phyloP scores from a whole-genome alignment of 2,113 vertebrate species.

The Colius striatus region DNA sequence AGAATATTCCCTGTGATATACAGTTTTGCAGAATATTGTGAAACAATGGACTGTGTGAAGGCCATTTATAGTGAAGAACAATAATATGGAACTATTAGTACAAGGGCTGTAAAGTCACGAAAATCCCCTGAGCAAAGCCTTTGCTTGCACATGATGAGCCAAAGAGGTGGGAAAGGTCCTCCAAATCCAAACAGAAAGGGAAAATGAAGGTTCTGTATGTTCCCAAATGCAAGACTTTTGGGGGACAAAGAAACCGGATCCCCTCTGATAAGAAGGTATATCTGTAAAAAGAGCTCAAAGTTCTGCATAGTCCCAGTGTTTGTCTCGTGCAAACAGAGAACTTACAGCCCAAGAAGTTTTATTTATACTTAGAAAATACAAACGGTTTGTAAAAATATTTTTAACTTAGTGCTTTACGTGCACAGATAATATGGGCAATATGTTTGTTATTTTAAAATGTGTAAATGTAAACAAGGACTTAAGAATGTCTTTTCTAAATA shows the following conservation, averaged over 20 bases:
- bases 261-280: neutral
- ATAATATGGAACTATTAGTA: neutral
- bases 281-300: neutral
- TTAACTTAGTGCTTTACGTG: neutral
- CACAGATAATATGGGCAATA: neutral
- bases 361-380: neutral
- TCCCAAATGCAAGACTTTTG: neutral
- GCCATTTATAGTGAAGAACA: neutral
- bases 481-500: neutral
- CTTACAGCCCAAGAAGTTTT: neutral
- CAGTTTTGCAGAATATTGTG: neutral
- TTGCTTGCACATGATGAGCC: neutral
- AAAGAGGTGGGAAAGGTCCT: neutral
- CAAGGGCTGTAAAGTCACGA: neutral
- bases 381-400: neutral
- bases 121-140: neutral
- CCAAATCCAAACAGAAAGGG: neutral
- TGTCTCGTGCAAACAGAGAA: neutral
- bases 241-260: neutral
- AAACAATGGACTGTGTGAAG: neutral
- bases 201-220: neutral
- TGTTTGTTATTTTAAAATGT: neutral
- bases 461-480: neutral
- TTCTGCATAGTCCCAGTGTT: neutral
- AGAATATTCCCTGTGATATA: neutral